Base-by-base conservation (phyloP, 2,113 vertebrate species). In the Aptenodytes patagonicus region DNA sequence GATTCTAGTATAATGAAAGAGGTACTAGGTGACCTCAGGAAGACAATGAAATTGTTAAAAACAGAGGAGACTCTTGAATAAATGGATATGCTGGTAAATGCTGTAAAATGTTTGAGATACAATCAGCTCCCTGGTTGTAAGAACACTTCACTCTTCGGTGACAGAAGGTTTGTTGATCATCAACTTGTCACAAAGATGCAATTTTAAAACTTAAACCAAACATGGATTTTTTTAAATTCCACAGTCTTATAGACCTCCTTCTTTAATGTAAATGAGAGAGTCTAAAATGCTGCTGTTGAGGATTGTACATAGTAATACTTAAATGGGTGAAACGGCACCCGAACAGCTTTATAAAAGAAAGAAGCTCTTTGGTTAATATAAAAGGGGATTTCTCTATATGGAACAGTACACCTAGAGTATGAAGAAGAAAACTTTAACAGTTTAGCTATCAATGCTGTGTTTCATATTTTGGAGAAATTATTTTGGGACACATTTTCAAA, bases 131-230 rank as follows among this genome's bases (percentile, higher is more conserved):
- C 69, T 64, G 38, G 72, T 36, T 93, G 28, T 82, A 82, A 88
- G 54, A 91, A 80, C 42, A 80, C 36, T 91, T 87, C 42, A 47
- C 22, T 89, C 60, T 51, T 44, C 40, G 40, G 31, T 81, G 65
- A 84, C 72, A 87, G 68, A 87, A 93, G 21, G 38, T 51, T 94
- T 81, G 57, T 36, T 69, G 57, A 91, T 91, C 57, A 85, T 79
- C 85, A 62, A 14, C 66, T 87, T 94, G 79, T 87, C 85, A 65
- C 12, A 75, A 71, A 84, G 82, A 89, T 47, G 31, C 10, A 81
- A 88, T 90, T 92, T 95, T 65, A 83, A 77, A 93, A 80, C 58
- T 81, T 61, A 73, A 88, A 80, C 7, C 54, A 87, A 95, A 57
- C 34, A 40, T 22, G 47, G 60, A 57, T 3, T 44, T 76, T 81